Conservation (phyloP, 2,113 vertebrate species). For the Phyllopteryx taeniolatus region DNA sequence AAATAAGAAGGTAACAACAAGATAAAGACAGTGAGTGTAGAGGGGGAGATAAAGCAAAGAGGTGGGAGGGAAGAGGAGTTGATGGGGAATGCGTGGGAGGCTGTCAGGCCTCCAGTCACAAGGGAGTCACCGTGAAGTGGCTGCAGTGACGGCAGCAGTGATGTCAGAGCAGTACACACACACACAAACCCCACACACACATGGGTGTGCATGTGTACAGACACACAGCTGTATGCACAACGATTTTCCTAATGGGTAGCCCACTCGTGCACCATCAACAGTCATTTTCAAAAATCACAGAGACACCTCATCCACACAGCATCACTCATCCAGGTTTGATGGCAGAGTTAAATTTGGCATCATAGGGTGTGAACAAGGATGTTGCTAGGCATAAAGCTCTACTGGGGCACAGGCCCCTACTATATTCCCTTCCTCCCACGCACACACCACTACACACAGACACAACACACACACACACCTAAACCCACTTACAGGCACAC, state of each 20-base stretch:
- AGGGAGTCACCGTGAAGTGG: slow-evolving; percentile 67
- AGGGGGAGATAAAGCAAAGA: slow-evolving; percentile 26
- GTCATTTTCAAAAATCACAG: slow-evolving; percentile 42
- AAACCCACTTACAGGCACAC: background rate
- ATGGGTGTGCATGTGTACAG: background rate
- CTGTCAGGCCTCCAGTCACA: slow-evolving; percentile 66
- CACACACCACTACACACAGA: background rate
- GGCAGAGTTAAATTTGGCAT: background rate
- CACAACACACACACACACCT: background rate
- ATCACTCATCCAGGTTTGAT: slow-evolving; percentile 4
- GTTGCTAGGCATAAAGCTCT: background rate
- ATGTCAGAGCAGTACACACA: slow-evolving; percentile 45
- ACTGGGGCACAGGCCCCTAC: too few species aligned
- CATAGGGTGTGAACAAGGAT: background rate
- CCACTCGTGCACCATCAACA: slow-evolving; percentile 41
- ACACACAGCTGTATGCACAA: slow-evolving; percentile 40
- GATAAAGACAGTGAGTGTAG: background rate
- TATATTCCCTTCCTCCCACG: too few species aligned
- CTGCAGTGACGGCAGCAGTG: slow-evolving; percentile 68
- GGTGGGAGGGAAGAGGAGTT: slow-evolving; percentile 34
- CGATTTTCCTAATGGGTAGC: slow-evolving; percentile 55
- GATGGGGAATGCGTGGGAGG: slow-evolving; percentile 59
- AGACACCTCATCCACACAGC: slow-evolving; percentile 48
- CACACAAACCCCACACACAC: slow-evolving; percentile 10
- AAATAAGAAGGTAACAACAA: slow-evolving; percentile 11